Conservation (phyloP, 2,113 vertebrate genomes). For the Vimba vimba region DNA sequence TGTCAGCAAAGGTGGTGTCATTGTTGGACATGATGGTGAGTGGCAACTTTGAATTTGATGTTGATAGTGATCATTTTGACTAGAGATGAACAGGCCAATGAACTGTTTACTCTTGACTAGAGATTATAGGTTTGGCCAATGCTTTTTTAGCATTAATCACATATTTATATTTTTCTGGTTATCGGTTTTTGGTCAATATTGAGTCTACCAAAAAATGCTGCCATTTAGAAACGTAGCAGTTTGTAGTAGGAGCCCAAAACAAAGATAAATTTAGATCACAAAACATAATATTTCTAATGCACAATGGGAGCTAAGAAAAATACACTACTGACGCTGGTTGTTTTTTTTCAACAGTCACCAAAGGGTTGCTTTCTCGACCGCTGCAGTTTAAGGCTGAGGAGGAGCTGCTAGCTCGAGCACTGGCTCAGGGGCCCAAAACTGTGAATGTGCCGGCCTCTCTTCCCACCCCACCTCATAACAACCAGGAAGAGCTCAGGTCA, state of each 20-base stretch:
- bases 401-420: constrained; percentile 84
- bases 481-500: constrained; percentile 94
- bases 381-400: constrained; percentile 90
- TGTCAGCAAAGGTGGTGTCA: constrained; percentile 83
- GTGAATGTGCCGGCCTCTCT: constrained; percentile 96
- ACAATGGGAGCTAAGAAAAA: neutral
- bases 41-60: too few relatives aligned
- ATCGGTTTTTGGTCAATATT: neutral
- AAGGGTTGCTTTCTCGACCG: constrained; percentile 87
- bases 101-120: neutral
- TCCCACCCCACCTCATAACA: constrained; percentile 96
- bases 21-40: constrained; percentile 84
- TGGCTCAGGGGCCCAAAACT: constrained; percentile 86
- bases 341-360: constrained; percentile 79
- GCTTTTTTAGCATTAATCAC: neutral
- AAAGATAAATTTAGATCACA: neutral
- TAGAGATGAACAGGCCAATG: neutral
- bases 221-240: neutral
- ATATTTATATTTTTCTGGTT: neutral
- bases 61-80: too few relatives aligned
- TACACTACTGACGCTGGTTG: neutral
- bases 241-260: neutral
- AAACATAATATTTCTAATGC: neutral
- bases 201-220: too few relatives aligned
- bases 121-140: neutral